Evolutionary conservation across 1,140 invertebrate genomes (phyloP).

Genomic region (Drosophila ercepeae): DNA sequence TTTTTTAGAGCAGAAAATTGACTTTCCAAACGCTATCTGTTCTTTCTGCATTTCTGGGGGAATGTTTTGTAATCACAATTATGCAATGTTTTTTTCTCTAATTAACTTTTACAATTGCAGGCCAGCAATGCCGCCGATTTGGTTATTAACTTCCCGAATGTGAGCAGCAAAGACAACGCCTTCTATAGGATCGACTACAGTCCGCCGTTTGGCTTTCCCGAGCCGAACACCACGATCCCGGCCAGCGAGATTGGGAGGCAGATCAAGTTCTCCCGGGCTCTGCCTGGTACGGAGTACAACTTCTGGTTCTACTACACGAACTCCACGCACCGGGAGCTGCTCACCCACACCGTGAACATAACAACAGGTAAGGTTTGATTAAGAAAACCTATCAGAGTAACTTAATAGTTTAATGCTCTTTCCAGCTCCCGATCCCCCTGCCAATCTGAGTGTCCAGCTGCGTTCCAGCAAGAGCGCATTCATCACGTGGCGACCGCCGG

Average conservation of each 20-base stretch:
- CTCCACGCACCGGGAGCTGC: slow-evolving; percentile 90
- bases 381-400: no score
- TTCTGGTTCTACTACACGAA: slow-evolving; percentile 96
- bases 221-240: slow-evolving; percentile 93
- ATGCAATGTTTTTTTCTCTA: no score
- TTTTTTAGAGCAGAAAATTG: no score
- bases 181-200: slow-evolving; percentile 93
- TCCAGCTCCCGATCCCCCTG: slow-evolving; percentile 93
- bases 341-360: slow-evolving; percentile 95
- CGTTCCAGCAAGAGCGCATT: slow-evolving; percentile 91
- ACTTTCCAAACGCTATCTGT: no score
- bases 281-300: slow-evolving; percentile 95
- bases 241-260: slow-evolving; percentile 91
- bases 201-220: slow-evolving; percentile 91
- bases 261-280: slow-evolving; percentile 91
- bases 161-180: slow-evolving; percentile 90
- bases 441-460: slow-evolving; percentile 92
- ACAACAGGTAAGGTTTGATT: slow-evolving; percentile 89
- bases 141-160: slow-evolving; percentile 93
- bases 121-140: slow-evolving; percentile 88
- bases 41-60: no score
- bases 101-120: slow-evolving; percentile 83
- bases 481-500: slow-evolving; percentile 92
- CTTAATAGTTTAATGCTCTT: background rate
- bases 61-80: no score